Evolutionary conservation across 2,113 vertebrate genomes (phyloP), one percentile per base, ranked within the genome.

Genomic region (Passer montanus): DNA sequence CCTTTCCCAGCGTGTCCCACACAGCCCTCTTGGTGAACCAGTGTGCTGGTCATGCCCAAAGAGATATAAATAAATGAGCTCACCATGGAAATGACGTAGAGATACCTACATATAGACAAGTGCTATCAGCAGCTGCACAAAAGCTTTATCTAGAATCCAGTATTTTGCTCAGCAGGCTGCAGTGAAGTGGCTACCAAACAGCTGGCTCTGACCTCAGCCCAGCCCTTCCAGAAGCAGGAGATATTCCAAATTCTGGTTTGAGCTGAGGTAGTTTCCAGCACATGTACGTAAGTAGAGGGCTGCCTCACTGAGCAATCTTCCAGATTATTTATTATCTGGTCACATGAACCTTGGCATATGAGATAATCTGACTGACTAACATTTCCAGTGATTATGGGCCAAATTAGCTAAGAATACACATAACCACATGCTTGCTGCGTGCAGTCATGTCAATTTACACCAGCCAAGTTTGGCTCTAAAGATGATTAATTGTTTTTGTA

Each of bases 311-410:
- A n/a, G 21, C 39, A 56, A 19, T 31, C 86, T 63, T 52, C 47
- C 44, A 70, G 68, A 62, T 93, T 58, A 67, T 73, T 93, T 58
- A 67, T 73, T 77, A 30, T 9, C 35, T 77, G 55, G 63, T 78
- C 76, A 84, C 53, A 39, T 59, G 63, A 79, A 74, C 7, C 84
- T 77, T 90, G 89, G 72, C 83, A 90, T 90, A 95, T 88, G 84
- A 92, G 43, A 67, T 74, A 94, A 92, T 84, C 63, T 72, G 67
- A 41, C 30, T 81, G 68, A 62, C 50, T 74, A 44, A 56, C 49
- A 69, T 70, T 92, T 74, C 80, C 72, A 95, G 52, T 67, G 44
- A 91, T 79, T 63, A 37, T 67, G 73, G 67, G 64, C 46, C 59
- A 82, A 83, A 86, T 88, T 83, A 68, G 74, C 73, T 72, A 75